These are phyloP conservation scores for Proterorhinus semilunaris DNA, from an alignment of 2,113 vertebrate species.

Conservation along the genomic window DNA sequence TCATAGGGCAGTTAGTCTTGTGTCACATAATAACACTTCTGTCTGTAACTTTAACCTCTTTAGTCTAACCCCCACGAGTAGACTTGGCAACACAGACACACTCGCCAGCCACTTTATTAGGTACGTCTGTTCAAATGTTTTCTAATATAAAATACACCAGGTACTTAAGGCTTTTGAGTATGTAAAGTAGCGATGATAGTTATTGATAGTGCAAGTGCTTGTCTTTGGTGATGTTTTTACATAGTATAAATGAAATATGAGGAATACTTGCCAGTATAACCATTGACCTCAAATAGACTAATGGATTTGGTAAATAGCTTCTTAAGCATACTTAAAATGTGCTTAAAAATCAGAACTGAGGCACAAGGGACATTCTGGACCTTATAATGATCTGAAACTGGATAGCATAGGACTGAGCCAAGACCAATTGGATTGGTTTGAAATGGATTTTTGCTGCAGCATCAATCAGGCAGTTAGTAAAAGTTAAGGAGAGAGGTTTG, in stretches of 20 bases:
- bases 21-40: constrained; percentile 54
- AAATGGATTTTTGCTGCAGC: constrained; percentile 17
- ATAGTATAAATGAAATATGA: not conserved
- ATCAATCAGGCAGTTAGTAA: constrained; percentile 23
- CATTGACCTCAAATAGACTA: constrained; percentile 22
- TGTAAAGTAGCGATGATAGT: not conserved
- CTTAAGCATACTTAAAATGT: not conserved
- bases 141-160: no score
- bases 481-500: not conserved
- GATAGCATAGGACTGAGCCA: constrained; percentile 30
- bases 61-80: constrained; percentile 26
- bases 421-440: constrained; percentile 46
- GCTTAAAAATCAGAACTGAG: constrained; percentile 15
- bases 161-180: not conserved
- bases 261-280: constrained; percentile 23
- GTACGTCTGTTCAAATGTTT: not conserved
- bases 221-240: not conserved
- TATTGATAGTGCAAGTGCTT: not conserved
- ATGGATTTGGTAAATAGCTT: not conserved
- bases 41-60: constrained; percentile 49
- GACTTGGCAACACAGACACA: constrained; percentile 23
- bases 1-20: constrained; percentile 53
- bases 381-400: constrained; percentile 29
- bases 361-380: constrained; percentile 9
- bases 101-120: not conserved